Percentiles rank a stretch among this genome's conserved stretches.
Evolutionary conservation across 1,140 invertebrate species (phyloP).

Genomic region (Drosophila carrolli): DNA sequence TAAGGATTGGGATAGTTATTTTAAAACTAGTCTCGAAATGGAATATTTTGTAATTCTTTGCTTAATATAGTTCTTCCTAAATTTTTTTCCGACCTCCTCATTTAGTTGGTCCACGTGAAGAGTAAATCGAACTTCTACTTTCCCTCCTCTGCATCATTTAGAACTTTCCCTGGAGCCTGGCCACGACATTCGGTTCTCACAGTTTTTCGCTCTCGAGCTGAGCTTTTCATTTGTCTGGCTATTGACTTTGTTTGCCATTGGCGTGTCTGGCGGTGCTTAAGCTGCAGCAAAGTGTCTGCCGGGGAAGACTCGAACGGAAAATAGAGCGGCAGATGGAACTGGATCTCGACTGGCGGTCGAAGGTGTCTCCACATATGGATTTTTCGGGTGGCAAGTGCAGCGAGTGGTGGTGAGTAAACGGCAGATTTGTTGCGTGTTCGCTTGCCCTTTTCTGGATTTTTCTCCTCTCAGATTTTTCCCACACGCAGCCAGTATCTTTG

Average conservation of each 20-base stretch:
- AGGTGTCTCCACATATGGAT: slow-evolving; percentile 52
- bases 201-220: slow-evolving; percentile 27
- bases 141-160: slow-evolving; percentile 1
- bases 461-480: slow-evolving; percentile 60
- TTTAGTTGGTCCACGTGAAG: not conserved
- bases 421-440: slow-evolving; percentile 75
- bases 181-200: slow-evolving; percentile 9
- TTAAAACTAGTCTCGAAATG: too few relatives aligned
- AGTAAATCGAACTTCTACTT: not conserved
- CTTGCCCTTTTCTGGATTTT: slow-evolving; percentile 32
- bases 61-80: too few relatives aligned
- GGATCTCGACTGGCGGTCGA: slow-evolving; percentile 9
- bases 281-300: slow-evolving; percentile 51
- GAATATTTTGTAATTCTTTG: too few relatives aligned
- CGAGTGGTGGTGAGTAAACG: slow-evolving; percentile 46
- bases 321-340: slow-evolving; percentile 1
- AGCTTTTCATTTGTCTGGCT: slow-evolving; percentile 80
- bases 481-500: slow-evolving; percentile 41
- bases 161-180: slow-evolving; percentile 21
- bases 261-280: slow-evolving; percentile 75
- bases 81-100: not conserved
- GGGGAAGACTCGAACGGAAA: slow-evolving; percentile 10
- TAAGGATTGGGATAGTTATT: too few relatives aligned
- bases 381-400: slow-evolving; percentile 32
- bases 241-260: slow-evolving; percentile 78